A percentile compares a stretch with the other conserved stretches of the same genome.
phyloP scores from a whole-genome alignment of 1,140 invertebrate species.

The Drosophila subpulchrella region DNA sequence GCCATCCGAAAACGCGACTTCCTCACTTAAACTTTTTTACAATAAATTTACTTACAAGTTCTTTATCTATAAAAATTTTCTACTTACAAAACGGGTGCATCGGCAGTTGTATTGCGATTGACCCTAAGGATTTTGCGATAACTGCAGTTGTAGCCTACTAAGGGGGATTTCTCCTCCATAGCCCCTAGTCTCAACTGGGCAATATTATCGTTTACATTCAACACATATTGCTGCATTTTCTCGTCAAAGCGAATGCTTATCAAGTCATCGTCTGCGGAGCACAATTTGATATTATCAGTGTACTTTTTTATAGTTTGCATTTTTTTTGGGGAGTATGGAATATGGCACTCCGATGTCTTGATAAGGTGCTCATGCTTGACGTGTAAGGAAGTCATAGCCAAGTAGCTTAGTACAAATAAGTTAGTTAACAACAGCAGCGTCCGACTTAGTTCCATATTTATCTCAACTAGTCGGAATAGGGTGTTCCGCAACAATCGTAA shows the following conservation, averaged over 20 bases:
- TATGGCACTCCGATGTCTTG: slow-evolving; percentile 11
- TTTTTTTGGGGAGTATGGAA: neutral
- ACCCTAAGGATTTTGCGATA: slow-evolving; percentile 5
- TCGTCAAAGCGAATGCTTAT: neutral
- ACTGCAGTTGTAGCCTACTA: slow-evolving; percentile 10
- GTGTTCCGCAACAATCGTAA: neutral
- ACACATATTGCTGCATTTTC: slow-evolving; percentile 6
- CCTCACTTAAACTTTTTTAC: neutral
- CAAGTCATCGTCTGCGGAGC: neutral
- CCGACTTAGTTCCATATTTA: neutral
- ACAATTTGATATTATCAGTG: neutral
- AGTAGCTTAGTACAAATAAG: neutral
- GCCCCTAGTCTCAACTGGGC: neutral
- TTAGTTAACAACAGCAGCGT: neutral
- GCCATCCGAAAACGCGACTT: slow-evolving; percentile 8
- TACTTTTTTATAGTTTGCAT: too few species aligned
- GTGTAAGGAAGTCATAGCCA: neutral
- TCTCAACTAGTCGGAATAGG: neutral
- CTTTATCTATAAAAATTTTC: neutral
- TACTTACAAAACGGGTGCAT: slow-evolving; percentile 5
- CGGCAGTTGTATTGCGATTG: neutral
- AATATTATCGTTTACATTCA: slow-evolving; percentile 1
- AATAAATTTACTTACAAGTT: neutral
- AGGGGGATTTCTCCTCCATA: neutral
- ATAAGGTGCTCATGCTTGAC: slow-evolving; percentile 2